Evolutionary conservation across 2,797 vertebrate species (phyloP).

Genomic region (Leucoraja ocellata): DNA sequence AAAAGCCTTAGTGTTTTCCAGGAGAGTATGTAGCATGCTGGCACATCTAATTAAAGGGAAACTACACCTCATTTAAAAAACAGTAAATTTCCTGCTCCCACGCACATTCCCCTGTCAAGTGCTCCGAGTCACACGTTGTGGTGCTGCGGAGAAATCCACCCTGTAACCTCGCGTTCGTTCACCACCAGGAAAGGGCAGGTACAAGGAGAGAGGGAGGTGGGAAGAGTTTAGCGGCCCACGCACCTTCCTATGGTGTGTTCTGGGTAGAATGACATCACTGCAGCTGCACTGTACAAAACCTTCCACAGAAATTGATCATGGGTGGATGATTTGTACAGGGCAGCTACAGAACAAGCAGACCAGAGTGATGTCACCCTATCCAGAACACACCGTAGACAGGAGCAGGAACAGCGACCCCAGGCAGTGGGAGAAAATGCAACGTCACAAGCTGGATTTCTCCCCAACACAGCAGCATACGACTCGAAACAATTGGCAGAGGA

Average conservation of each 20-base stretch:
- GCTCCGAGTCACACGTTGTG: background rate
- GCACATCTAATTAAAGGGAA: conserved; percentile 37
- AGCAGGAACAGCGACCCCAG: background rate
- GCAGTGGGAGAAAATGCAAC: conserved; percentile 29
- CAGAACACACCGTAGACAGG: conserved; percentile 5
- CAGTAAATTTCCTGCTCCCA: conserved; percentile 38
- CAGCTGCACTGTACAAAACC: conserved; percentile 35
- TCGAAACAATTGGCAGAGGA: conserved; percentile 32
- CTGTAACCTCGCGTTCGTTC: conserved; percentile 5
- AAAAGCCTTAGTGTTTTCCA: conserved; percentile 22
- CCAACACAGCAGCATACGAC: conserved; percentile 14
- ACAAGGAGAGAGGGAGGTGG: background rate
- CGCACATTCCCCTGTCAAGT: conserved; percentile 34
- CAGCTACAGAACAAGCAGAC: conserved; percentile 38
- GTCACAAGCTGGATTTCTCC: conserved; percentile 28
- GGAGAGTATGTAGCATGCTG: conserved; percentile 35
- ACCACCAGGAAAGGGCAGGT: background rate
- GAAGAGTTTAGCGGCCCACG: background rate
- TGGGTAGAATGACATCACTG: conserved; percentile 32
- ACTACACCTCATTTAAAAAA: conserved; percentile 35
- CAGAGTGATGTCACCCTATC: conserved; percentile 31
- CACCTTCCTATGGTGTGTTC: background rate
- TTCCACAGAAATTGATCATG: background rate
- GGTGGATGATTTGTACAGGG: conserved; percentile 31
- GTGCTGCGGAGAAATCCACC: conserved; percentile 30